Conservation (phyloP, 2,888 invertebrate genomes). For the Tillus elongatus region DNA sequence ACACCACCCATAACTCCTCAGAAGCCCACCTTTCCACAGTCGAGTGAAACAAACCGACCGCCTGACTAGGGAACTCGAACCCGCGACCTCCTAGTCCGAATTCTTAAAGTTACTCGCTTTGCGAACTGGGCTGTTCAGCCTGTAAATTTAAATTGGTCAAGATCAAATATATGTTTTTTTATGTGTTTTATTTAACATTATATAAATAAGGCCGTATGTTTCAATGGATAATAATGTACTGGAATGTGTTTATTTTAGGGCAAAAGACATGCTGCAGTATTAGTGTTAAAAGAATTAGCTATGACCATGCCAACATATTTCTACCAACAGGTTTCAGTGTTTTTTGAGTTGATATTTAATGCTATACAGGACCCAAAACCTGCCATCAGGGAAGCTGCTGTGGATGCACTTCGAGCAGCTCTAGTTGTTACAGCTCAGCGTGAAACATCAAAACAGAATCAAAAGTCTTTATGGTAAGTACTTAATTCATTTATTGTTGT, state of each 20-base stretch:
- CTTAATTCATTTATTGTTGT: not conserved
- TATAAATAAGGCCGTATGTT: too few species aligned
- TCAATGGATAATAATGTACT: not conserved
- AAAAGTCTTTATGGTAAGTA: slow-evolving; percentile 73
- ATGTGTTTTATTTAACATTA: too few species aligned
- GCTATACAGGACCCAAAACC: slow-evolving; percentile 87
- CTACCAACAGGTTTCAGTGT: slow-evolving; percentile 86
- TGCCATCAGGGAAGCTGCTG: slow-evolving; percentile 84
- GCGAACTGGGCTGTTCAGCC: not conserved
- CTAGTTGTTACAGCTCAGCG: slow-evolving; percentile 91
- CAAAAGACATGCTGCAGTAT: slow-evolving; percentile 83
- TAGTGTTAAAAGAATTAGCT: slow-evolving; percentile 87
- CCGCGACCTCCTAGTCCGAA: too few species aligned
- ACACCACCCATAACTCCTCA: too few species aligned
- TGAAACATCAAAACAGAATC: slow-evolving; percentile 87
- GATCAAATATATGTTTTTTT: too few species aligned
- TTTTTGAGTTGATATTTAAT: slow-evolving; percentile 88
- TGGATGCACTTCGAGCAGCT: slow-evolving; percentile 89
- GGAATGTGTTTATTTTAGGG: slow-evolving; percentile 42
- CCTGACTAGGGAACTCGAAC: not conserved
- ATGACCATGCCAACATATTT: slow-evolving; percentile 95
- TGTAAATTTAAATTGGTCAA: too few species aligned
- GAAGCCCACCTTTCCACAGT: too few species aligned
- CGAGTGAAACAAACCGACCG: too few species aligned
- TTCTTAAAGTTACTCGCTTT: not conserved